These are phyloP conservation scores for Myopa tessellatipennis DNA, from an alignment of 2,888 invertebrate genomes.

Conservation along the genomic window DNA sequence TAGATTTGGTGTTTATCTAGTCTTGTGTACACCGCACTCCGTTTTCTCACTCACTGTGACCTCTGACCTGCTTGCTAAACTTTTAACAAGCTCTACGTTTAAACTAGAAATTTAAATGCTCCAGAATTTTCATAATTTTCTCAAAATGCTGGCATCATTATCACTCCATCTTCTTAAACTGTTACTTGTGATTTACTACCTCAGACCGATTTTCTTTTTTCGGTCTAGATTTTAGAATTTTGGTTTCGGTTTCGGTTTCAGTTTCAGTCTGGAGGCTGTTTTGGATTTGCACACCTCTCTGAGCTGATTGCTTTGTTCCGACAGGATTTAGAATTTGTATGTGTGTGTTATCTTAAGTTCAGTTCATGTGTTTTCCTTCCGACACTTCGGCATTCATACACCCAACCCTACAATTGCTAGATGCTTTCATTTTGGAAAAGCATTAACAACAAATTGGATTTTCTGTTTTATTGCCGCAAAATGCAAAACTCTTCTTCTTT, in stretches of 20 bases:
- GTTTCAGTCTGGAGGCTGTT: no score
- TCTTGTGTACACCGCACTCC: not conserved
- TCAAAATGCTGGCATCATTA: no score
- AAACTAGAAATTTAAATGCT: constrained; percentile 4
- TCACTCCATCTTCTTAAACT: no score
- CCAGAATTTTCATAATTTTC: no score
- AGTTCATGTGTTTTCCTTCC: not conserved
- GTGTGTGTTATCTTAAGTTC: no score
- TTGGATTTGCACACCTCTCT: no score
- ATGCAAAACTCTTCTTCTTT: not conserved
- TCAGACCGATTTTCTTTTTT: not conserved
- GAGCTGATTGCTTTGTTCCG: no score
- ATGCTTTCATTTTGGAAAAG: not conserved
- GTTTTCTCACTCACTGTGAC: not conserved
- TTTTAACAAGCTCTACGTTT: not conserved
- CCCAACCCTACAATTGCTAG: no score
- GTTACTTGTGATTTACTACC: no score
- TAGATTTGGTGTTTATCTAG: not conserved
- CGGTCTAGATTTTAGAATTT: not conserved
- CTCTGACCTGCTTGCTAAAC: no score
- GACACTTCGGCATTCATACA: not conserved
- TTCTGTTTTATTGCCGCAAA: constrained; percentile 5
- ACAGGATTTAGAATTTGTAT: no score
- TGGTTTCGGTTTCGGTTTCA: constrained; percentile 11
- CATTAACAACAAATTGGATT: constrained; percentile 3